Evolutionary conservation across 2,888 invertebrate species (phyloP).

Genomic region (Orgyia antiqua): DNA sequence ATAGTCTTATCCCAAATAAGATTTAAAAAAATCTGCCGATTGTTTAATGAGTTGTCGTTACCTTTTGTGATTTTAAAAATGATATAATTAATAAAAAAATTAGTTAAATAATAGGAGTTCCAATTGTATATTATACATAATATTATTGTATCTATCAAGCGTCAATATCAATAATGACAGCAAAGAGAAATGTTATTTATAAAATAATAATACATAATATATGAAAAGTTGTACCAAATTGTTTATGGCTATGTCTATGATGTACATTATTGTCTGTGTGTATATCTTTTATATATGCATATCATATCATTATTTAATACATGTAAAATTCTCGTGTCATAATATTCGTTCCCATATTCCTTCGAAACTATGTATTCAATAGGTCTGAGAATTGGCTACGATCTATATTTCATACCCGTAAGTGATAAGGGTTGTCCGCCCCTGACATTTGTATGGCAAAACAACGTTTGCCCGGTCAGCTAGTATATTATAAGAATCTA

Average conservation of each 20-base stretch:
- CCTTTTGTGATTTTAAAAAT: constrained; percentile 70
- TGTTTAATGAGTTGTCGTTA: constrained; percentile 58
- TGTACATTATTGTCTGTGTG: constrained; percentile 12
- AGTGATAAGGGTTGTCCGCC: too few species aligned
- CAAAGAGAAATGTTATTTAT: constrained; percentile 27
- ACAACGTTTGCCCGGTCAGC: too few species aligned
- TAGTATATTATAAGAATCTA: too few species aligned
- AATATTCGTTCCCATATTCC: too few species aligned
- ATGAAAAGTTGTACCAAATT: constrained; percentile 33
- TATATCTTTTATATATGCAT: constrained; percentile 4
- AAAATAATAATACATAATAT: constrained; percentile 20
- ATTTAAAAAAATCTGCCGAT: constrained; percentile 42
- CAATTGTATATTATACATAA: constrained; percentile 76
- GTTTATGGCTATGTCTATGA: constrained; percentile 21
- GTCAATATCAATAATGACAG: constrained; percentile 36
- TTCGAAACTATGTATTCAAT: too few species aligned
- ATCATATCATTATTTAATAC: constrained; percentile 2
- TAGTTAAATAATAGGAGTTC: constrained; percentile 76
- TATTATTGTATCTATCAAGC: constrained; percentile 55
- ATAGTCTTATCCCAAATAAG: constrained; percentile 26
- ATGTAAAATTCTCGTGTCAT: too few species aligned
- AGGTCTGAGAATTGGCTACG: too few species aligned
- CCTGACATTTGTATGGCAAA: too few species aligned
- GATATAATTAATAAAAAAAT: constrained; percentile 47
- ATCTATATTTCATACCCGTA: too few species aligned